Evolutionary conservation across 2,888 invertebrate genomes (phyloP).

Genomic region (Eulithis testata): DNA sequence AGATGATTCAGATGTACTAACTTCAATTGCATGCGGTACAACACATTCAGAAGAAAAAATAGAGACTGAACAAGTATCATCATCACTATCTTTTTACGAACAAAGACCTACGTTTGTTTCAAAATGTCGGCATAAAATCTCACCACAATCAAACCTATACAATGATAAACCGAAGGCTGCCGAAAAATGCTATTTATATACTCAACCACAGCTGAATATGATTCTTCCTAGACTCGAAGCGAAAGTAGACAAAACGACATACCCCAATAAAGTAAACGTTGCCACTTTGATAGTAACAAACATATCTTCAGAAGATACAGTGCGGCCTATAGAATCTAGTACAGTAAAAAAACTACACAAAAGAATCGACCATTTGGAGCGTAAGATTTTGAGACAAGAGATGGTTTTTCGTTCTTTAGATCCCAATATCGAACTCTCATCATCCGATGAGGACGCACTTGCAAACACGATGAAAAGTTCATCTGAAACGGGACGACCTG

Average conservation of each 20-base stretch:
- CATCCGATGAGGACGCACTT: slow-evolving; percentile 68
- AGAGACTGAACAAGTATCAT: slow-evolving; percentile 51
- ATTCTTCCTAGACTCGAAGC: slow-evolving; percentile 60
- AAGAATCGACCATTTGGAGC: slow-evolving; percentile 68
- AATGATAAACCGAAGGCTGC: slow-evolving; percentile 54
- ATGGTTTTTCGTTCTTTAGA: slow-evolving; percentile 71
- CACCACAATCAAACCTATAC: slow-evolving; percentile 47
- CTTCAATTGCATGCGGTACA: slow-evolving; percentile 51
- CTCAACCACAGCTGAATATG: slow-evolving; percentile 63
- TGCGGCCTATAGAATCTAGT: slow-evolving; percentile 42
- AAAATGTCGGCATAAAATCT: slow-evolving; percentile 53
- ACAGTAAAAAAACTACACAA: slow-evolving; percentile 59
- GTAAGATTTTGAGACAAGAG: slow-evolving; percentile 70
- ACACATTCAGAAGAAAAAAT: slow-evolving; percentile 48
- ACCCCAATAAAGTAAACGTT: slow-evolving; percentile 61
- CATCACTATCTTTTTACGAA: slow-evolving; percentile 52
- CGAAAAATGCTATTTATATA: slow-evolving; percentile 69
- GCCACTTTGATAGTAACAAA: slow-evolving; percentile 62
- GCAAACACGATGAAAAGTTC: slow-evolving; percentile 53
- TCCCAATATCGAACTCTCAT: slow-evolving; percentile 63
- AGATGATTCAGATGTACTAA: slow-evolving; percentile 52
- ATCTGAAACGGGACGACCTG: slow-evolving; percentile 57
- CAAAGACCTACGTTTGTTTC: slow-evolving; percentile 51
- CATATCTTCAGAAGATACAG: slow-evolving; percentile 58
- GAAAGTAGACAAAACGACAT: slow-evolving; percentile 51